phyloP scores from a whole-genome alignment of 23 tunicate species.

The Ciona savignyi region DNA sequence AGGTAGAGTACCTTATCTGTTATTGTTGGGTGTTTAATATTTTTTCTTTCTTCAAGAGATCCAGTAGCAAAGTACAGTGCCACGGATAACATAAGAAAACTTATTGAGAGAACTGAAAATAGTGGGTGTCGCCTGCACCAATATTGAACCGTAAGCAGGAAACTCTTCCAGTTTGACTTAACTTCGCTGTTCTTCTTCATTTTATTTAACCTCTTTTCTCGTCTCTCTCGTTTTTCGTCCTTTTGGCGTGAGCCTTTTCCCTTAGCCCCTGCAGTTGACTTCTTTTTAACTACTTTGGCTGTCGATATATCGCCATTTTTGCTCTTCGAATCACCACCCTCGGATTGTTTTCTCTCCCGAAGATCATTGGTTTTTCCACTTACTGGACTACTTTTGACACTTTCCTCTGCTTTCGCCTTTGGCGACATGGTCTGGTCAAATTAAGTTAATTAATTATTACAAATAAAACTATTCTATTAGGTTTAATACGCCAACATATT shows the following conservation, averaged over 20 bases:
- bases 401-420: not conserved
- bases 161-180: not conserved
- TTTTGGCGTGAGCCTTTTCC: not conserved
- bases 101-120: not conserved
- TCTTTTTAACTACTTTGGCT: not conserved
- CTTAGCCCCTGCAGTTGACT: not conserved
- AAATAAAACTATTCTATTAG: too few species aligned
- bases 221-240: conserved; percentile 12
- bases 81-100: conserved; percentile 6
- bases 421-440: too few species aligned
- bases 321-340: not conserved
- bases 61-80: conserved; percentile 34
- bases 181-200: not conserved
- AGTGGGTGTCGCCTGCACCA: conserved; percentile 26
- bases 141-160: conserved; percentile 3
- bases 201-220: conserved; percentile 16
- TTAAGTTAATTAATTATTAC: too few species aligned
- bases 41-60: conserved; percentile 4
- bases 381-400: not conserved
- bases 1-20: conserved; percentile 68
- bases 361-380: not conserved
- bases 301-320: not conserved
- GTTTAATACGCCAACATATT: too few species aligned
- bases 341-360: not conserved
- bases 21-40: conserved; percentile 6